A percentile compares a stretch with the other conserved stretches of the same genome.
phyloP scores from a whole-genome alignment of 2,113 vertebrate genomes.

The Gymnorhina tibicen region DNA sequence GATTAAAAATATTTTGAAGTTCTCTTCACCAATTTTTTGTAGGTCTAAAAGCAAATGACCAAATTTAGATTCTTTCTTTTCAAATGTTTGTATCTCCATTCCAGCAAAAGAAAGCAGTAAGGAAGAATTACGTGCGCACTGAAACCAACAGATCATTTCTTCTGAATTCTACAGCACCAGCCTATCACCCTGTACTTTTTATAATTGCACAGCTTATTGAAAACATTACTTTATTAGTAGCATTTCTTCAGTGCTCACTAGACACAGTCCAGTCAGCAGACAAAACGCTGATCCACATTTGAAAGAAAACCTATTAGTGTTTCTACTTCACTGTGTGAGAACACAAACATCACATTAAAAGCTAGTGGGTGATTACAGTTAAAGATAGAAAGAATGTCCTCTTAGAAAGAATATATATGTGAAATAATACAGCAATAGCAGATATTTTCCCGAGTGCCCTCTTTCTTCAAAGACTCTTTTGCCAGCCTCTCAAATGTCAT shows the following conservation, averaged over 20 bases:
- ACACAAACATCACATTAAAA: background rate
- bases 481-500: background rate
- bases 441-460: background rate
- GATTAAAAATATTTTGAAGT: background rate
- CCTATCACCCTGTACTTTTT: background rate
- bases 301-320: background rate
- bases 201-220: background rate
- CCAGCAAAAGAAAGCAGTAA: background rate
- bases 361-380: background rate
- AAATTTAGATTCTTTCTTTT: background rate
- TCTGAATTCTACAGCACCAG: background rate
- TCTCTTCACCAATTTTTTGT: background rate
- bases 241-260: background rate
- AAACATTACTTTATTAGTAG: background rate
- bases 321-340: background rate
- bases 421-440: background rate
- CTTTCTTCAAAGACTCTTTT: background rate
- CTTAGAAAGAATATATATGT: background rate
- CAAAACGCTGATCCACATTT: background rate
- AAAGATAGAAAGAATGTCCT: background rate
- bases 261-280: background rate
- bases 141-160: background rate
- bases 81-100: background rate
- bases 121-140: background rate
- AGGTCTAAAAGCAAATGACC: background rate